phyloP scores from a whole-genome alignment of 1,140 invertebrate species.

The Conus ventricosus region DNA sequence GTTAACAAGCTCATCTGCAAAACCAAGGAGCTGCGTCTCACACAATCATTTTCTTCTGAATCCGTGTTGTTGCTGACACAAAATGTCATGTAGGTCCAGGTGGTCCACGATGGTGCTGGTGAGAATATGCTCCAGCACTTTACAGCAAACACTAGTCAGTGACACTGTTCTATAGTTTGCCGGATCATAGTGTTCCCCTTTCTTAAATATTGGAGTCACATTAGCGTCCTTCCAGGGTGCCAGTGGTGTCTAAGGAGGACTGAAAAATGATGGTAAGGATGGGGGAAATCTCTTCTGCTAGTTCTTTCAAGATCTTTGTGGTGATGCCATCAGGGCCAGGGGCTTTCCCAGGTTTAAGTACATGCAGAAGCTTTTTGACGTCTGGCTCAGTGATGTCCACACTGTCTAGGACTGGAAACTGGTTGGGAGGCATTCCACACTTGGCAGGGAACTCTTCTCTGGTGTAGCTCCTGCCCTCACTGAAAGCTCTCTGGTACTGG shows the following conservation, averaged over 20 bases:
- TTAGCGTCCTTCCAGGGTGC: neutral
- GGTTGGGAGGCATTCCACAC: neutral
- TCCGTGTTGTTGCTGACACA: slow-evolving; percentile 33
- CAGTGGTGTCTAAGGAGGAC: neutral
- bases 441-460: neutral
- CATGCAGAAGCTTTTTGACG: no score
- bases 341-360: neutral
- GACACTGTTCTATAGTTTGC: no score
- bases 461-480: neutral
- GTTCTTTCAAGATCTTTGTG: no score
- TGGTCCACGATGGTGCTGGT: slow-evolving; percentile 39
- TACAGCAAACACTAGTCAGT: slow-evolving; percentile 22
- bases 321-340: no score
- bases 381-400: neutral
- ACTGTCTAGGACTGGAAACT: neutral
- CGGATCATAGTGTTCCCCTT: no score
- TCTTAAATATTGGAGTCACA: neutral
- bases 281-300: no score
- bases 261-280: no score
- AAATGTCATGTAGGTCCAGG: slow-evolving; percentile 32
- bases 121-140: slow-evolving; percentile 47
- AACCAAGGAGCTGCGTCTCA: neutral
- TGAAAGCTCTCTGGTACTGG: neutral
- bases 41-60: slow-evolving; percentile 31
- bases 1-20: no score